These are phyloP conservation scores for Drosophila macrospina DNA, from an alignment of 2,888 invertebrate genomes.

Conservation along the genomic window DNA sequence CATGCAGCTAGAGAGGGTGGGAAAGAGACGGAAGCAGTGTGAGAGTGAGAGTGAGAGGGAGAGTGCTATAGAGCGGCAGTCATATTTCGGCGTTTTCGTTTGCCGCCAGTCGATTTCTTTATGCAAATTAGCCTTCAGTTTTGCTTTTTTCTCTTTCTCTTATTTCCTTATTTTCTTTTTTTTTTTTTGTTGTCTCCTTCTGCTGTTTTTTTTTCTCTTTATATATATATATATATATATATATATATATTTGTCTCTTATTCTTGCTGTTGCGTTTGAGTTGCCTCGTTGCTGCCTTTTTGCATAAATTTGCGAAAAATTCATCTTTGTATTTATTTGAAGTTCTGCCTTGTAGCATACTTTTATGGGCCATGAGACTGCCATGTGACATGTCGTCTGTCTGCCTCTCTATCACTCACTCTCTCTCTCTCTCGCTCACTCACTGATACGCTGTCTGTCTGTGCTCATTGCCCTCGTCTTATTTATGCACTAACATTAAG, in stretches of 20 bases:
- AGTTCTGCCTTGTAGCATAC: slow-evolving; percentile 55
- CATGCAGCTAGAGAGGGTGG: neutral
- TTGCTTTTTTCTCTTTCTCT: slow-evolving; percentile 21
- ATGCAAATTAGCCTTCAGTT: slow-evolving; percentile 73
- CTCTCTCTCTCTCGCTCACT: neutral
- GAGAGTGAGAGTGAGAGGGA: neutral
- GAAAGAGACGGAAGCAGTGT: neutral
- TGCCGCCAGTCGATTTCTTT: slow-evolving; percentile 70
- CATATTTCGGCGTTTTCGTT: slow-evolving; percentile 41
- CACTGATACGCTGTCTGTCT: slow-evolving; percentile 4
- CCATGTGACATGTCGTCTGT: slow-evolving; percentile 57
- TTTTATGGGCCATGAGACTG: slow-evolving; percentile 64
- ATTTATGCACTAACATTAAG: slow-evolving; percentile 81
- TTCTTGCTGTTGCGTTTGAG: slow-evolving; percentile 27
- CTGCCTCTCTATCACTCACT: neutral
- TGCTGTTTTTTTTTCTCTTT: no score
- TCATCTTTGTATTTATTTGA: slow-evolving; percentile 66
- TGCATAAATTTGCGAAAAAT: slow-evolving; percentile 75
- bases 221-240: no score
- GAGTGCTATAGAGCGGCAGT: neutral
- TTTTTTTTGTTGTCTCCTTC: no score
- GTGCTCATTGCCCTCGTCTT: slow-evolving; percentile 57
- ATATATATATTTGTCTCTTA: neutral
- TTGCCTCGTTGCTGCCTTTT: slow-evolving; percentile 47
- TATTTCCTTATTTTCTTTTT: neutral